Conservation (phyloP, 2,113 vertebrate genomes). For the Anseranas semipalmata region DNA sequence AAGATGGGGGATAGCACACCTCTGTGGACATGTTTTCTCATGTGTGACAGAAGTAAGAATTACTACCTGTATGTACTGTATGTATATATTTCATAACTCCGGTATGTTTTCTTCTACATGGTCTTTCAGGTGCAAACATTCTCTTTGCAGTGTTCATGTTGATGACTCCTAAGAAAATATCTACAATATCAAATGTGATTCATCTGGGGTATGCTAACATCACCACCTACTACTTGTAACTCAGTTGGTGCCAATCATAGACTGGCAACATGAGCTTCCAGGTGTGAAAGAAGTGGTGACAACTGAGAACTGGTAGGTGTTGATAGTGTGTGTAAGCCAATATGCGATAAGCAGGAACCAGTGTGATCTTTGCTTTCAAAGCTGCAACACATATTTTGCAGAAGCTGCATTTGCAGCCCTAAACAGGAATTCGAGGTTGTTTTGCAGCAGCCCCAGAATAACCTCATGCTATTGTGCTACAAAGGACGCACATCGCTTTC, state of each 20-base stretch:
- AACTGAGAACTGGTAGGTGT: not conserved
- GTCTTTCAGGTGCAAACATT: not conserved
- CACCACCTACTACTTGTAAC: not conserved
- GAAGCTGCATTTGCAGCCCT: not conserved
- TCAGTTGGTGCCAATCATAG: not conserved
- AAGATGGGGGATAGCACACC: not conserved
- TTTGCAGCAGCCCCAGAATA: slow-evolving; percentile 19
- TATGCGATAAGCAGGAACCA: not conserved
- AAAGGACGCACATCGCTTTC: not conserved
- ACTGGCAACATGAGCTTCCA: not conserved
- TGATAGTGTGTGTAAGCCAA: not conserved
- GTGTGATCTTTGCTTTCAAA: not conserved
- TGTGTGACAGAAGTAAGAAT: not conserved
- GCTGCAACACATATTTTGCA: not conserved
- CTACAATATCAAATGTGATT: not conserved
- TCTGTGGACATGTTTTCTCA: not conserved
- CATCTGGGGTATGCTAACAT: not conserved
- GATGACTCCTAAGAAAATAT: not conserved
- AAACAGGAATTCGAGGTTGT: slow-evolving; percentile 1
- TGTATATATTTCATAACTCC: not conserved
- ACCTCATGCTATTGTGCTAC: not conserved
- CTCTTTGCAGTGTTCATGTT: not conserved
- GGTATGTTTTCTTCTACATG: not conserved
- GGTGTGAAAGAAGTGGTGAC: slow-evolving; percentile 28
- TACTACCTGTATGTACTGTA: not conserved